phyloP scores from a whole-genome alignment of 2,888 invertebrate species.

The Eremobia ochroleuca region DNA sequence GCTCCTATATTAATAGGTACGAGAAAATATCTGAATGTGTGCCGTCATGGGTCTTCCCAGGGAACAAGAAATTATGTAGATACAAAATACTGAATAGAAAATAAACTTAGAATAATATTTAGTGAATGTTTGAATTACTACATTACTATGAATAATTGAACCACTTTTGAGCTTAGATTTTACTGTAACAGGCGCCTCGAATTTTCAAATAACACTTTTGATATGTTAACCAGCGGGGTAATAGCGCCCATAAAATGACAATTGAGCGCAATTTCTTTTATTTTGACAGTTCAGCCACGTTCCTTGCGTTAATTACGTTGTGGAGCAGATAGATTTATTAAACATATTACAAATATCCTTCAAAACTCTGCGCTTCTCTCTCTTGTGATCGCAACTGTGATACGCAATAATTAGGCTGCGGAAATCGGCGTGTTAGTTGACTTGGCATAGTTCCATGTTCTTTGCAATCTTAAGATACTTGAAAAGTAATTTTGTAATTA shows the following conservation, averaged over 20 bases:
- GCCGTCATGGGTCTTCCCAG: constrained; percentile 3
- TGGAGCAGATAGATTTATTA: not conserved
- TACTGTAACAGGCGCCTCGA: not conserved
- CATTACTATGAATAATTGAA: not conserved
- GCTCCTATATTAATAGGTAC: not conserved
- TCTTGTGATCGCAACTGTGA: not conserved
- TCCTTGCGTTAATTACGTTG: not conserved
- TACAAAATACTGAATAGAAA: not conserved
- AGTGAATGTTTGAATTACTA: not conserved
- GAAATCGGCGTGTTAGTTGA: not conserved
- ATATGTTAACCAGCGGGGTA: not conserved
- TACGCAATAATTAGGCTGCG: not conserved
- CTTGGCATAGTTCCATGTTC: not conserved
- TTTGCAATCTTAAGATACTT: not conserved
- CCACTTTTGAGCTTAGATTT: constrained; percentile 1
- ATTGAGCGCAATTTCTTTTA: not conserved
- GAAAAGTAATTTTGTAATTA: constrained; percentile 4
- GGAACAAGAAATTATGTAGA: not conserved
- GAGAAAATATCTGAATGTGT: constrained; percentile 13
- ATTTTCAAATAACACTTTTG: not conserved
- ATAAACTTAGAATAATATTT: not conserved
- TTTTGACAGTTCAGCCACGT: not conserved
- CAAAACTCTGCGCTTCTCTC: not conserved
- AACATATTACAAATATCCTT: not conserved
- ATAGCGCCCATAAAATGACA: not conserved